Evolutionary conservation across 2,888 invertebrate genomes (phyloP), one percentile per base, ranked within the genome.

Genomic region (Willowsia nigromaculata): DNA sequence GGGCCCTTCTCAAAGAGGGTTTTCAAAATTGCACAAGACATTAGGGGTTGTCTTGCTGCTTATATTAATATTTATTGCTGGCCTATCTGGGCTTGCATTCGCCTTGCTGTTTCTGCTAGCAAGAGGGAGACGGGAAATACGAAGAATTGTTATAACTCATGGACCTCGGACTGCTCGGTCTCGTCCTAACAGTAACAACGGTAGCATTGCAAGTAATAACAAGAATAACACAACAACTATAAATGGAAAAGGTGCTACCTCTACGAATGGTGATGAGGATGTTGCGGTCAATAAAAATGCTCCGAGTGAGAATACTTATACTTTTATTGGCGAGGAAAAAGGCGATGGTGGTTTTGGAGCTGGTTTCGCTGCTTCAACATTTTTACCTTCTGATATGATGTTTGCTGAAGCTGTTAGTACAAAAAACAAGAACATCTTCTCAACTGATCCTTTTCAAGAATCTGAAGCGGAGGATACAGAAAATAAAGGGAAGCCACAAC

Each of bases 21-120:
- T 85, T 85, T 83, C 80, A 76, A 91, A 91, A 92, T 92, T 92
- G 91, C 90, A 87, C 87, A 91, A 88, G 91, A 92, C 91, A 89
- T 90, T 89, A 85, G 89, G 90, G 88, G 91, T 92, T 92, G 91
- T 90, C 91, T 88, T 91, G 91, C 91, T 92, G 87, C 91, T 89
- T 89, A 90, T 92, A 92, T 91, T 92, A 92, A 91, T 92, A 92
- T 92, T 92, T 92, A 92, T 92, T 90, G 91, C 90, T 56, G 82
- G 80, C 13, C 68, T 90, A 47, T 71, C 76, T 30, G 88, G 81
- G 15, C 76, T 88, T 65, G 78, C 50, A 30, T 85, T 88, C 62
- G 43, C 33, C 33, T 74, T 88, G 53, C 43, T 90, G 18, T 87
- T 87, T 59, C 59, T 89, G 22, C 56, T 82, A 22, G 84, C 68